A percentile compares a stretch with the other conserved stretches of the same genome.
Evolutionary conservation across 1,140 invertebrate species (phyloP).

Genomic region (Aphaenogaster ashmeadi): DNA sequence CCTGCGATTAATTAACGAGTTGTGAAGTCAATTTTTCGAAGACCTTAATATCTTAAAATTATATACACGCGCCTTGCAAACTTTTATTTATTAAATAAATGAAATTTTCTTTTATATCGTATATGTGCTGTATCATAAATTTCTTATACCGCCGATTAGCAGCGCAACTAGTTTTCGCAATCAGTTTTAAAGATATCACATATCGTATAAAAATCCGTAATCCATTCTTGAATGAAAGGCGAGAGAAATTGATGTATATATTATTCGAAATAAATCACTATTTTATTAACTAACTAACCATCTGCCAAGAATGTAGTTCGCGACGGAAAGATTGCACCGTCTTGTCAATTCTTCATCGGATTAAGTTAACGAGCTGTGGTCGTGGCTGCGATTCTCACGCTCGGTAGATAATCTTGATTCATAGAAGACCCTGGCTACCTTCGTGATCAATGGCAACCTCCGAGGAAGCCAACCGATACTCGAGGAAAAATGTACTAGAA

Average conservation of each 20-base stretch:
- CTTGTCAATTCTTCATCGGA: conserved; percentile 54
- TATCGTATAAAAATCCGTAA: neutral
- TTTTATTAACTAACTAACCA: conserved; percentile 18
- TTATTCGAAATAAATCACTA: neutral
- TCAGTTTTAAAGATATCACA: neutral
- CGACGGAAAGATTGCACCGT: neutral
- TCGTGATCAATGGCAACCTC: conserved; percentile 18
- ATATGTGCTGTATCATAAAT: neutral
- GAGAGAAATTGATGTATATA: conserved; percentile 2
- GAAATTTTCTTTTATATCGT: neutral
- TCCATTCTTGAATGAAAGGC: neutral
- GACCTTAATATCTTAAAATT: neutral
- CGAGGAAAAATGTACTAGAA: neutral
- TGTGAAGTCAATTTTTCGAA: neutral
- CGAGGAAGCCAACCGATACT: neutral
- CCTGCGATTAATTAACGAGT: neutral
- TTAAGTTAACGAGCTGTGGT: conserved; percentile 48
- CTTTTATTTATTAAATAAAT: neutral
- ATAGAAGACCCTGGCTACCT: conserved; percentile 20
- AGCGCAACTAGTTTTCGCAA: neutral
- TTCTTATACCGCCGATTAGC: neutral
- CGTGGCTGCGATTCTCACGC: conserved; percentile 21
- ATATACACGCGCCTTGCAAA: neutral
- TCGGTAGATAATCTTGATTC: conserved; percentile 48
- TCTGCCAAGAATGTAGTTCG: conserved; percentile 11